Evolutionary conservation across 2,888 invertebrate genomes (phyloP).

Genomic region (Leucoptera coffeella): DNA sequence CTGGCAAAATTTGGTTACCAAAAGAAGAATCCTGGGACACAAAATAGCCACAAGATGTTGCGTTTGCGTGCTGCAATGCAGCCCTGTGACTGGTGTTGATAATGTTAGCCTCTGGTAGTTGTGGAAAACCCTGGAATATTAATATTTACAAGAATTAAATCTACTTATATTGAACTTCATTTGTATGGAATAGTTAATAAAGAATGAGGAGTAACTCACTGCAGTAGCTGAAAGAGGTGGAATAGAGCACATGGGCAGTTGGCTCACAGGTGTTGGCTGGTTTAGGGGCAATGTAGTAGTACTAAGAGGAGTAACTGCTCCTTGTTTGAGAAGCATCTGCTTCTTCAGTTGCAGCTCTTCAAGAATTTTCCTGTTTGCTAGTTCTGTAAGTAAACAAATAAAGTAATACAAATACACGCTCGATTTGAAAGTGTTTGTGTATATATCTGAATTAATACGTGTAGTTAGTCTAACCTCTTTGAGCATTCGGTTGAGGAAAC

Average conservation of each 20-base stretch:
- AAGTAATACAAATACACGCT: too few species aligned
- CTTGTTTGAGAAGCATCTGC: slow-evolving; percentile 75
- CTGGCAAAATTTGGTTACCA: slow-evolving; percentile 89
- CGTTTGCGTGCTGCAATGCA: slow-evolving; percentile 70
- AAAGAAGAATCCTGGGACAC: slow-evolving; percentile 91
- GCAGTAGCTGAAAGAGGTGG: slow-evolving; percentile 50
- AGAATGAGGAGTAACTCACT: too few species aligned
- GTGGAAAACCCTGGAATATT: slow-evolving; percentile 37
- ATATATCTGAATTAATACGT: too few species aligned
- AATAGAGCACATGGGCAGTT: slow-evolving; percentile 49
- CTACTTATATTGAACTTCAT: too few species aligned
- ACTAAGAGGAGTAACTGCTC: slow-evolving; percentile 54
- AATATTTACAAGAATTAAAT: too few species aligned
- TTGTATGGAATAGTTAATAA: too few species aligned
- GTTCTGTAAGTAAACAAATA: too few species aligned
- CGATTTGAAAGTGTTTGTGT: not conserved
- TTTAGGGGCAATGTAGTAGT: slow-evolving; percentile 30
- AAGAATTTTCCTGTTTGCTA: slow-evolving; percentile 75
- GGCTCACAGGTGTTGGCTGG: slow-evolving; percentile 46
- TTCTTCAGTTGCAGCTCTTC: slow-evolving; percentile 84
- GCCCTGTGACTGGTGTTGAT: slow-evolving; percentile 63
- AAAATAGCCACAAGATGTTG: slow-evolving; percentile 84
- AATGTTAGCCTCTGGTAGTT: slow-evolving; percentile 48
- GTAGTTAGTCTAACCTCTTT: slow-evolving; percentile 58
- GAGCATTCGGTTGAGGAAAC: slow-evolving; percentile 75